phyloP scores from a whole-genome alignment of 2,888 invertebrate genomes.

The Eristalinus sepulchralis region DNA sequence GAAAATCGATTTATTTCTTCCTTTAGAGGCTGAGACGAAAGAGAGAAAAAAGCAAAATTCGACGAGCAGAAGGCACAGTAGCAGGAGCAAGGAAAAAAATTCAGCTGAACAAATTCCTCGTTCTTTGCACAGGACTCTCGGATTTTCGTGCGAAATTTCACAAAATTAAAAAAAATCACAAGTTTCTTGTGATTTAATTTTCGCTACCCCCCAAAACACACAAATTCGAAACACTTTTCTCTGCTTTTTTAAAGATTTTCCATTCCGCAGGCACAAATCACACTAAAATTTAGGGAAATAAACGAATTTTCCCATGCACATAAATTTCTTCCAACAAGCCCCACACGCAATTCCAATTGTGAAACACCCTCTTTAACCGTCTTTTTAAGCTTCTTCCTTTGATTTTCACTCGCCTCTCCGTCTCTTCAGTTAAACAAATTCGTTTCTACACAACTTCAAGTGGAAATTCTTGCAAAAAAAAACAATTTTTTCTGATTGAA shows the following conservation, averaged over 20 bases:
- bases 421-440: background rate
- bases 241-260: constrained; percentile 6
- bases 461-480: background rate
- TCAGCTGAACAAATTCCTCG: constrained; percentile 46
- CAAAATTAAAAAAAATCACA: background rate
- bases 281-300: constrained; percentile 56
- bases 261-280: constrained; percentile 46
- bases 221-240: constrained; percentile 10
- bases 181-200: background rate
- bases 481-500: background rate
- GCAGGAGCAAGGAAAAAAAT: background rate
- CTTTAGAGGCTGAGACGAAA: constrained; percentile 18
- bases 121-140: background rate
- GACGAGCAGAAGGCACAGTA: background rate
- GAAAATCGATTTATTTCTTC: constrained; percentile 59
- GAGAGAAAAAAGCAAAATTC: constrained; percentile 5
- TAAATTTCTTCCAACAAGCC: constrained; percentile 56
- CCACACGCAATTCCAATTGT: constrained; percentile 62
- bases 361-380: constrained; percentile 69
- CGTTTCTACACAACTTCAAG: constrained; percentile 34
- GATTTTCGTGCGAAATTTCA: background rate
- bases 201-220: constrained; percentile 3
- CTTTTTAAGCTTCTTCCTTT: constrained; percentile 19
- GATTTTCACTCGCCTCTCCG: background rate
- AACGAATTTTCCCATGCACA: constrained; percentile 64